These are phyloP conservation scores for Oryzias sinensis DNA, from an alignment of 2,797 vertebrate genomes.

Conservation along the genomic window DNA sequence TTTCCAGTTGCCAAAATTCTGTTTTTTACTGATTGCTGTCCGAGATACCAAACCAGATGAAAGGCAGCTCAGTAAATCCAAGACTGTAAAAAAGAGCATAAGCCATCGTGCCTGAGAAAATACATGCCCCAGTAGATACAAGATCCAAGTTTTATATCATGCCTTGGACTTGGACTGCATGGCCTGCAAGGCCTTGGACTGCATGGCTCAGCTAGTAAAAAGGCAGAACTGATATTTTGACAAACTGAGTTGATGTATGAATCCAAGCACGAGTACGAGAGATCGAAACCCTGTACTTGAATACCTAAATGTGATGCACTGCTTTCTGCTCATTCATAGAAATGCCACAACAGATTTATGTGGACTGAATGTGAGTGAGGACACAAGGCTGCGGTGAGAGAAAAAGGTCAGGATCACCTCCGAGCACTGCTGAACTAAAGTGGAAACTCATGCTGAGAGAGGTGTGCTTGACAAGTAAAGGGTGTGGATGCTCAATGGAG, in stretches of 20 bases:
- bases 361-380: constrained; percentile 5
- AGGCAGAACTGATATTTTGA: constrained; percentile 40
- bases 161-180: constrained; percentile 37
- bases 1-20: neutral
- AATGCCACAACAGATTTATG: constrained; percentile 6
- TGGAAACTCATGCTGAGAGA: constrained; percentile 57
- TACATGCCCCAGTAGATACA: constrained; percentile 28
- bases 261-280: constrained; percentile 1
- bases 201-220: constrained; percentile 24
- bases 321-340: constrained; percentile 11
- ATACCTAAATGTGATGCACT: constrained; percentile 1
- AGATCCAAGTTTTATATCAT: constrained; percentile 30
- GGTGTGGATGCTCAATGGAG: constrained; percentile 49
- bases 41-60: constrained; percentile 15
- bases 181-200: constrained; percentile 40
- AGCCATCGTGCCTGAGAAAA: constrained; percentile 18
- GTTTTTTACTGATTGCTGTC: constrained; percentile 44
- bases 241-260: constrained; percentile 14
- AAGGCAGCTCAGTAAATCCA: constrained; percentile 27
- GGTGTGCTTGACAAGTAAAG: constrained; percentile 50
- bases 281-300: neutral
- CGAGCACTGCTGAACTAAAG: constrained; percentile 43
- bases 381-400: constrained; percentile 8
- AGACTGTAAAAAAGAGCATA: constrained; percentile 23
- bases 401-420: constrained; percentile 20